Conservation (phyloP, 2,113 vertebrate genomes). For the Podarcis muralis region DNA sequence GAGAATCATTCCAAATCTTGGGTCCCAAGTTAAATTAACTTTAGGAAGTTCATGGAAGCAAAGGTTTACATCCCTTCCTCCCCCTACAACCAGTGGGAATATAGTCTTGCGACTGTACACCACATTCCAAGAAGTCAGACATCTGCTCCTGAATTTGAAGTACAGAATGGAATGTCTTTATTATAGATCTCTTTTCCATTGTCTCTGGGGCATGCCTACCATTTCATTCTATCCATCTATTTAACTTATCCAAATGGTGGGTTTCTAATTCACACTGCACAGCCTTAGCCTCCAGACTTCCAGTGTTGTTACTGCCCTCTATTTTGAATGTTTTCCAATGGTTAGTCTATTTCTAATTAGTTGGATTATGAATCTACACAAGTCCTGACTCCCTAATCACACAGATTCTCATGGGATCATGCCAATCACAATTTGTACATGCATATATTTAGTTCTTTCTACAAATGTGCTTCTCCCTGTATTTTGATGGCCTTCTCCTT, state of each 20-base stretch:
- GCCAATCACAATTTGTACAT: neutral
- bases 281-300: neutral
- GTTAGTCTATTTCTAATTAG: neutral
- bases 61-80: neutral
- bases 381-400: neutral
- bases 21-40: neutral
- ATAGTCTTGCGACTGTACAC: no score
- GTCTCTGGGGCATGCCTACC: neutral
- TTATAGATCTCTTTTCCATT: neutral
- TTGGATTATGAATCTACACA: neutral
- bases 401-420: neutral
- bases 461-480: neutral
- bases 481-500: conserved; percentile 32
- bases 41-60: neutral
- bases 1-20: neutral
- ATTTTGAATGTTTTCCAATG: neutral
- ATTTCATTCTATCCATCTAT: neutral
- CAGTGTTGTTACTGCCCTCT: neutral
- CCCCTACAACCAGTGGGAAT: neutral
- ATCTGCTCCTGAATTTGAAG: neutral
- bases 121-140: neutral
- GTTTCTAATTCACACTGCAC: neutral
- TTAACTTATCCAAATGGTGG: neutral
- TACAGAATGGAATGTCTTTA: neutral
- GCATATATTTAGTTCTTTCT: neutral